Conservation (phyloP, 2,797 vertebrate species). For the Chrosomus eos region DNA sequence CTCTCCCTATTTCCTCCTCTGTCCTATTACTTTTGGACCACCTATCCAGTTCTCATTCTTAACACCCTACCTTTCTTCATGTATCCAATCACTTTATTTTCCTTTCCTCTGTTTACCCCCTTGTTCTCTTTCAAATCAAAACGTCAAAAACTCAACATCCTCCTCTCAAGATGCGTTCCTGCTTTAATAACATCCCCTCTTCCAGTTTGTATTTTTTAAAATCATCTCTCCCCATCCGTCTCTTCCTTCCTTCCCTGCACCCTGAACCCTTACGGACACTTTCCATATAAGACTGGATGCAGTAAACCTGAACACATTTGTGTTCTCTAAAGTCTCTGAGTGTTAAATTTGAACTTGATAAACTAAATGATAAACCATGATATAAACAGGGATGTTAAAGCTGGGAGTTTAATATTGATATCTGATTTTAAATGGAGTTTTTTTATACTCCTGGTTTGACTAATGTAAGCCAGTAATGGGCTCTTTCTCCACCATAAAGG, state of each 20-base stretch:
- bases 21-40: slow-evolving; percentile 62
- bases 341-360: slow-evolving; percentile 10
- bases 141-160: slow-evolving; percentile 68
- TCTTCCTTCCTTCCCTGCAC: neutral
- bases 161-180: neutral
- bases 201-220: neutral
- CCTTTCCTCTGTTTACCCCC: slow-evolving; percentile 36
- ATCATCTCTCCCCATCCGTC: neutral
- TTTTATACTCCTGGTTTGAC: neutral
- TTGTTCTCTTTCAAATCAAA: slow-evolving; percentile 63
- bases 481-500: neutral
- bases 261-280: neutral
- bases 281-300: neutral
- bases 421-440: neutral
- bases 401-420: slow-evolving; percentile 27
- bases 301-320: neutral
- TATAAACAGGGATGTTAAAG: slow-evolving; percentile 1
- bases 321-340: neutral
- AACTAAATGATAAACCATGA: slow-evolving; percentile 24
- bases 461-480: neutral
- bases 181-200: slow-evolving; percentile 41
- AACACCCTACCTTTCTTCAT: slow-evolving; percentile 61
- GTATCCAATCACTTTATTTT: slow-evolving; percentile 39
- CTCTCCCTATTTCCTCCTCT: slow-evolving; percentile 50
- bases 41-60: slow-evolving; percentile 57